Percentiles rank a stretch among this genome's conserved stretches.
Conservation (phyloP, 2,113 vertebrate species). For the Pithys albifrons region DNA sequence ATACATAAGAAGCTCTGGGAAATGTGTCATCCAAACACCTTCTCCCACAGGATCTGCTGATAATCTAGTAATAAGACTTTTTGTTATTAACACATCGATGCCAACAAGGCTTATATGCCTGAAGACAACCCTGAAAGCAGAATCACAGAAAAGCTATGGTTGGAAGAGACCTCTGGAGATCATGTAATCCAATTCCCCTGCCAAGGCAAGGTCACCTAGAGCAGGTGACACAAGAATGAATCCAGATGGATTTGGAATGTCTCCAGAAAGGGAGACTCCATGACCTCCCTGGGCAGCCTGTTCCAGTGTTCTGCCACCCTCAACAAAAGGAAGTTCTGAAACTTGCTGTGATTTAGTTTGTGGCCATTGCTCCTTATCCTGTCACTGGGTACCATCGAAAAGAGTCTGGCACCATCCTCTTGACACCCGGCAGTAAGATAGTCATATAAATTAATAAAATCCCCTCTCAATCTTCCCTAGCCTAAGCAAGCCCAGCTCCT, state of each 20-base stretch:
- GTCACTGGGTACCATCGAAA: not conserved
- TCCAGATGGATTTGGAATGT: not conserved
- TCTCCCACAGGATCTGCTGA: too few species aligned
- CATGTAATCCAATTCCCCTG: too few species aligned
- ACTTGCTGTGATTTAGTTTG: not conserved
- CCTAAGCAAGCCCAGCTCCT: not conserved
- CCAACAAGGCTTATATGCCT: not conserved
- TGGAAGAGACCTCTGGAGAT: not conserved
- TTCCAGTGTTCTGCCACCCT: not conserved
- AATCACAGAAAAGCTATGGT: not conserved
- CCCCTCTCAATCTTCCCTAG: too few species aligned
- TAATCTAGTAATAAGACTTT: fast-evolving
- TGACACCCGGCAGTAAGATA: fast-evolving
- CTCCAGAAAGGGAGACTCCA: too few species aligned
- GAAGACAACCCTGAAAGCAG: fast-evolving
- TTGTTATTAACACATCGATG: fast-evolving
- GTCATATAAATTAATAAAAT: fast-evolving
- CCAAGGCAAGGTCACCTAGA: not conserved
- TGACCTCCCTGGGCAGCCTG: not conserved
- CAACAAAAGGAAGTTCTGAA: not conserved
- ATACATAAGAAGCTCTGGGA: fast-evolving
- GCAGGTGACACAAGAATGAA: not conserved
- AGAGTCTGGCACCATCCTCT: too few species aligned
- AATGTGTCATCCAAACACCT: fast-evolving
- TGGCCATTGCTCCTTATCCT: fast-evolving